Base-by-base conservation (phyloP, 2,797 vertebrate genomes). In the Chelon labrosus region DNA sequence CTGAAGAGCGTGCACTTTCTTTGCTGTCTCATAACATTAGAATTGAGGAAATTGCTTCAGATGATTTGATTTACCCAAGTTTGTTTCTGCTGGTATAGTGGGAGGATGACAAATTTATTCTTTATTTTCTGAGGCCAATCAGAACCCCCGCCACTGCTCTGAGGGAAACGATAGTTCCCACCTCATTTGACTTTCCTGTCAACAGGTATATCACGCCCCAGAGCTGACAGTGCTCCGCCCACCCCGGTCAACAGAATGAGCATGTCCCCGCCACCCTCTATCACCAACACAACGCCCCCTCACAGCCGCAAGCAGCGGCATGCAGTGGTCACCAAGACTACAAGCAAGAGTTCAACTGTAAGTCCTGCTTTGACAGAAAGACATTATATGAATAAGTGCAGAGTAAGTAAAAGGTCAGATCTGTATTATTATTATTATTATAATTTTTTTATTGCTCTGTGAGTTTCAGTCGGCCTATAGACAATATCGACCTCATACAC, bases 221-320 rank as follows among this genome's bases (percentile, higher is more conserved):
- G 97, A 51, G 95, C 97, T 10, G 97, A 99, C 77, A 99, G 97
- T 2, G 96, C 97, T 39, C 97, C 97, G 0, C 97, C 97, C 80
- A 98, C 97, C 0, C 97, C 97, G 0, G 97, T 98, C 52, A 98
- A 97, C 81, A 95, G 97, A 88, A 93, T 98, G 89, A 99, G 95
- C 92, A 97, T 98, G 97, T 97, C 97, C 50, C 97, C 97, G 3
- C 93, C 94, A 3, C 96, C 73, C 27, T 93, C 95, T 14, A 93
- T 96, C 5, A 91, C 93, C 90, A 98, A 94, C 90, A 99, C 97
- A 63, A 99, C 97, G 0, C 97, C 97, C 1, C 97, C 97, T 39
- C 97, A 98, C 87, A 98, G 89, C 90, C 96, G 97, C 38, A 94
- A 97, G 85, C 97, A 97, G 64, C 93, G 97, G 8, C 94, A 97